Evolutionary conservation across 35 echinoderm and acorn worm genomes (phyloP).

Genomic region (Lytechinus variegatus): DNA sequence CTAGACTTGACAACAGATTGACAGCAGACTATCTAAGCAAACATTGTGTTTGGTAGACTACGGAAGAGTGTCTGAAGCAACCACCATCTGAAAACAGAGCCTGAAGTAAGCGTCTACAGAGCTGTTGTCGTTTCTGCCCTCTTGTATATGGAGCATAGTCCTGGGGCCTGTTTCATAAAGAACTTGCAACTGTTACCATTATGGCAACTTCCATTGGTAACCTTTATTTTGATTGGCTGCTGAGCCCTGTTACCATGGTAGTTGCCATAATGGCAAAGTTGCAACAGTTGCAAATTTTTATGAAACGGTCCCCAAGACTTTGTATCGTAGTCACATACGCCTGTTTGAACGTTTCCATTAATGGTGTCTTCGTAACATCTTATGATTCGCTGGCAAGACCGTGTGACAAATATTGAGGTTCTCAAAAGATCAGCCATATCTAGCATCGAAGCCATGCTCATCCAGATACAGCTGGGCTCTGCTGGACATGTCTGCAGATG

Average conservation of each 20-base stretch:
- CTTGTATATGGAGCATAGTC: slow-evolving; percentile 57
- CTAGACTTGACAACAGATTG: slow-evolving; percentile 60
- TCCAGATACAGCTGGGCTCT: slow-evolving; percentile 43
- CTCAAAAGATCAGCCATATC: slow-evolving; percentile 28
- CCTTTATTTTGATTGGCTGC: too few relatives aligned
- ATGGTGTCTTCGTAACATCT: slow-evolving; percentile 46
- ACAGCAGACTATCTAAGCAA: slow-evolving; percentile 52
- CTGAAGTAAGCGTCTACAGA: slow-evolving; percentile 65
- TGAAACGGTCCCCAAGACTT: too few relatives aligned
- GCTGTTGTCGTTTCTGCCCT: slow-evolving; percentile 59
- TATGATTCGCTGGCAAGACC: slow-evolving; percentile 54
- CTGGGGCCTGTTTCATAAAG: too few relatives aligned
- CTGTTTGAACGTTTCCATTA: slow-evolving; percentile 56
- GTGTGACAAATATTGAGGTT: slow-evolving; percentile 49
- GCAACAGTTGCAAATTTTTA: too few relatives aligned
- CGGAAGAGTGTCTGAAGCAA: slow-evolving; percentile 42
- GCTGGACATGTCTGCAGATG: slow-evolving; percentile 47
- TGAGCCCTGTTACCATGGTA: too few relatives aligned
- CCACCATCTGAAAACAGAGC: slow-evolving; percentile 21
- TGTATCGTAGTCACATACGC: slow-evolving; percentile 48
- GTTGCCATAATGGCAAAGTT: too few relatives aligned
- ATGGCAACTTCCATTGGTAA: too few relatives aligned
- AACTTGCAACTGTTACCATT: too few relatives aligned
- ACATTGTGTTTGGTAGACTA: slow-evolving; percentile 52
- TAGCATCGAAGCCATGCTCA: slow-evolving; percentile 37